Evolutionary conservation across 2,888 invertebrate species (phyloP), one percentile per base, ranked within the genome.

Genomic region (Fragum whitleyi): DNA sequence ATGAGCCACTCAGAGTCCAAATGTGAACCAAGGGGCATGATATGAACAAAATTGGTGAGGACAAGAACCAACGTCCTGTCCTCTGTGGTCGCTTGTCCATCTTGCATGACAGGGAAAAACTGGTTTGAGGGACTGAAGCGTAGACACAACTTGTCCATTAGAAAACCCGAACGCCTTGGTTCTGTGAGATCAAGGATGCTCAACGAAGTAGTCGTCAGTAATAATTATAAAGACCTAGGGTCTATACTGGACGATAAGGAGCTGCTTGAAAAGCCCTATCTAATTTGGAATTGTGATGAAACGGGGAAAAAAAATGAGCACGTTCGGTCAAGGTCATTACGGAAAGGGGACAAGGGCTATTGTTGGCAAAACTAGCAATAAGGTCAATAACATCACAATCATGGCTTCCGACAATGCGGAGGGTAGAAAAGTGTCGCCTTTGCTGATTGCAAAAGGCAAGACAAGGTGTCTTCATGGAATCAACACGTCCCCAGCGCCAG

Each of bases 371-470:
- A 74, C 78, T 19, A 69, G 47, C 2, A 28, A 21, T 16, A 55
- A 59, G 36, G 47, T 26, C 0, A 32, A 14, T 28, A 59, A 42
- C 26, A 23, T 75, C 1, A 70, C 42, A 19, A 72, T 84, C 11
- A 74, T 82, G 71, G 85, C 80, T 1, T 86, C 81, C 61, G 82
- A 14, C 85, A 83, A 53, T 81, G 82, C 16, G 70, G 67, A 9
- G 85, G 84, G 16, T 14, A 51, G 14, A 29, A 51, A 28, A 36
- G 86, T 88, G 83, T 78, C 85, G 1, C 83, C 86, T 19, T 5
- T 86, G 14, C 61, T 84, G 3, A 81, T 86, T 19, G 83, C 78
- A 0, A 87, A 86, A 59, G 87, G 87, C 11, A 86, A 87, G 68
- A 87, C 62, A 2, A 74, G 36, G 42, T 75, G 74, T 0, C 53